A percentile compares a stretch with the other conserved stretches of the same genome.
Evolutionary conservation across 2,888 invertebrate genomes (phyloP).

Genomic region (Cataglyphis altisquamis): DNA sequence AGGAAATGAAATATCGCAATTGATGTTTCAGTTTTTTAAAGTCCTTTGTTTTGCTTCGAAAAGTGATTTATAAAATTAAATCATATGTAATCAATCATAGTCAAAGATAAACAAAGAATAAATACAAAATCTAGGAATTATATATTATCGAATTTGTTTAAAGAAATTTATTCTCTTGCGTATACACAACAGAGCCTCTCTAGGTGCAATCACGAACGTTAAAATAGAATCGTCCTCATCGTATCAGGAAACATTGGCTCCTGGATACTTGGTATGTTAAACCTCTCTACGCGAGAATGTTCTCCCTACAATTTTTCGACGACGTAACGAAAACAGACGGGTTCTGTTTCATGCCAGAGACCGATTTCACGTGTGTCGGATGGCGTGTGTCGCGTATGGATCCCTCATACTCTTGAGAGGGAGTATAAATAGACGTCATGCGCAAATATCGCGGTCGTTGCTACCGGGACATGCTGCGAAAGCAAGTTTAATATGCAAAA

Average conservation of each 20-base stretch:
- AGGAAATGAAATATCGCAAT: not conserved
- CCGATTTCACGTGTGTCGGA: constrained; percentile 58
- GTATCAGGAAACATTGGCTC: constrained; percentile 14
- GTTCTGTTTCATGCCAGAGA: constrained; percentile 22
- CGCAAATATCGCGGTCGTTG: constrained; percentile 73
- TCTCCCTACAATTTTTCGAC: constrained; percentile 15
- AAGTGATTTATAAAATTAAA: not conserved
- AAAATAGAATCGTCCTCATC: constrained; percentile 61
- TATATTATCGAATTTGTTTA: not conserved
- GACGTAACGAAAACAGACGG: constrained; percentile 33
- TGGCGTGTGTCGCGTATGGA: constrained; percentile 42
- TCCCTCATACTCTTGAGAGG: constrained; percentile 30
- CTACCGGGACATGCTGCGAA: constrained; percentile 51
- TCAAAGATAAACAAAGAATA: not conserved
- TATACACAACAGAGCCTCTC: not conserved
- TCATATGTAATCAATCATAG: not conserved
- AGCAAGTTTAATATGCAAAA: constrained; percentile 19
- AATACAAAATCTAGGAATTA: not conserved
- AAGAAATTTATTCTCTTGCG: not conserved
- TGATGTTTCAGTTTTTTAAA: not conserved
- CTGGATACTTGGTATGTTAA: constrained; percentile 35
- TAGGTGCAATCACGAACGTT: constrained; percentile 54
- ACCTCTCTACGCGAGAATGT: not conserved
- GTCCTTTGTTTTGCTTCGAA: not conserved
- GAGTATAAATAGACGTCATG: constrained; percentile 67